A percentile compares a stretch with the other conserved stretches of the same genome.
These are phyloP conservation scores for Euleptes europaea DNA, from an alignment of 2,113 vertebrate species.

Conservation along the genomic window DNA sequence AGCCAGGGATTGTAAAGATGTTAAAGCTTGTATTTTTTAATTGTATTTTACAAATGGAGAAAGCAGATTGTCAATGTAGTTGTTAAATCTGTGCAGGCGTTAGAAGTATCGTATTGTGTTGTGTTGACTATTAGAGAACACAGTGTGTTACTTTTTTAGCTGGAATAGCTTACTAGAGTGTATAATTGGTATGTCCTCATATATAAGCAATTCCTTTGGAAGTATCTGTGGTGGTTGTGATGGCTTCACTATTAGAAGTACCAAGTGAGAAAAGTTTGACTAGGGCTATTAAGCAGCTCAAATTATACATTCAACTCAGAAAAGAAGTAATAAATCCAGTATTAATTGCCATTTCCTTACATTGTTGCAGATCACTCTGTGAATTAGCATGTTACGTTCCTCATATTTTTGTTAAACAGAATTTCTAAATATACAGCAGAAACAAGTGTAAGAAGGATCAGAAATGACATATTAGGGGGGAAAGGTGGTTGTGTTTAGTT, in stretches of 20 bases:
- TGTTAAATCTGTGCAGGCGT: not conserved
- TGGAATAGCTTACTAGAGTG: constrained; percentile 51
- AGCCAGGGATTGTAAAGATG: not conserved
- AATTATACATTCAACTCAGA: constrained; percentile 31
- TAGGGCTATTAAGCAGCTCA: not conserved
- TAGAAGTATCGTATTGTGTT: constrained; percentile 8
- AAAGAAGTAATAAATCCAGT: constrained; percentile 37
- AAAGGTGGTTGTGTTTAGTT: not conserved
- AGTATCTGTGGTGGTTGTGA: not conserved
- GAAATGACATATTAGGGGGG: not conserved
- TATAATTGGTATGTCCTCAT: constrained; percentile 41
- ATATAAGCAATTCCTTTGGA: constrained; percentile 54
- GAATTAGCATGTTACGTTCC: constrained; percentile 3
- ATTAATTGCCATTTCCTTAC: constrained; percentile 30
- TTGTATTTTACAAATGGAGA: not conserved
- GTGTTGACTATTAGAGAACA: constrained; percentile 14
- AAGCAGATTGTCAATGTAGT: not conserved
- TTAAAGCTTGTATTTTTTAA: not conserved
- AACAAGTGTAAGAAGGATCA: not conserved
- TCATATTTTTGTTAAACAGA: not conserved
- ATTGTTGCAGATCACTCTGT: constrained; percentile 25
- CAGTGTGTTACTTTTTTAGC: constrained; percentile 35
- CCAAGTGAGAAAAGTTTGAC: not conserved
- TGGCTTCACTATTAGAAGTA: constrained; percentile 30
- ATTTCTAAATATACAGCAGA: constrained; percentile 4